Conservation (phyloP, 2,797 vertebrate species). For the Syngnathus rostellatus region DNA sequence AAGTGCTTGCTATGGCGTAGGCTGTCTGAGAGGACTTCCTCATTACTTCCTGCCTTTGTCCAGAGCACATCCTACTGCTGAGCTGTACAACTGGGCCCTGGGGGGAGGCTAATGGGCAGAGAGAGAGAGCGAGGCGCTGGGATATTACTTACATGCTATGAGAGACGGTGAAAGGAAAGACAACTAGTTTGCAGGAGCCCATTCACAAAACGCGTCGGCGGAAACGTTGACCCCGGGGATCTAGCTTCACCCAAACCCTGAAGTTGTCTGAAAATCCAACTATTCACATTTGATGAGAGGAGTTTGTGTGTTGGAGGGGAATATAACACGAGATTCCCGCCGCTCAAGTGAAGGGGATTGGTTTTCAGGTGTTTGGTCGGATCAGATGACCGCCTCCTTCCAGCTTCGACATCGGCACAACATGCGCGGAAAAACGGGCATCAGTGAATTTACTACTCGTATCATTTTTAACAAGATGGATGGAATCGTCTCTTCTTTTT, state of each 20-base stretch:
- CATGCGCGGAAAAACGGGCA: background rate
- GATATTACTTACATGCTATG: conserved; percentile 29
- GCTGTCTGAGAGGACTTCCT: conserved; percentile 68
- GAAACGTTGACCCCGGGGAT: conserved; percentile 22
- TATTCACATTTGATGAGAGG: background rate
- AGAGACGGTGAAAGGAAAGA: conserved; percentile 18
- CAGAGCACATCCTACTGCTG: conserved; percentile 59
- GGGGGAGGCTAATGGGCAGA: conserved; percentile 28
- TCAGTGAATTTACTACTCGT: background rate
- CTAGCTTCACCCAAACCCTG: conserved; percentile 5
- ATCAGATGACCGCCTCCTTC: conserved; percentile 39
- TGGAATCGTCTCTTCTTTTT: background rate
- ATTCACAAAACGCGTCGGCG: background rate
- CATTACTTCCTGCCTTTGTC: conserved; percentile 80
- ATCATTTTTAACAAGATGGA: background rate
- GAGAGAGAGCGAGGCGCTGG: conserved; percentile 3
- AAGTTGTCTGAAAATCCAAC: conserved; percentile 3
- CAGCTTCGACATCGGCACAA: conserved; percentile 17
- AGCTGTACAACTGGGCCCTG: conserved; percentile 43
- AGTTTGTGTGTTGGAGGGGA: conserved; percentile 30
- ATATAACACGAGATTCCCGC: conserved; percentile 37
- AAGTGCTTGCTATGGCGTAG: conserved; percentile 36
- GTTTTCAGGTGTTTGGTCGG: conserved; percentile 44
- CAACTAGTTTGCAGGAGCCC: conserved; percentile 15
- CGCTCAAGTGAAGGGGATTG: conserved; percentile 32